Evolutionary conservation across 2,888 invertebrate species (phyloP).

Genomic region (Cheilosia urbana): DNA sequence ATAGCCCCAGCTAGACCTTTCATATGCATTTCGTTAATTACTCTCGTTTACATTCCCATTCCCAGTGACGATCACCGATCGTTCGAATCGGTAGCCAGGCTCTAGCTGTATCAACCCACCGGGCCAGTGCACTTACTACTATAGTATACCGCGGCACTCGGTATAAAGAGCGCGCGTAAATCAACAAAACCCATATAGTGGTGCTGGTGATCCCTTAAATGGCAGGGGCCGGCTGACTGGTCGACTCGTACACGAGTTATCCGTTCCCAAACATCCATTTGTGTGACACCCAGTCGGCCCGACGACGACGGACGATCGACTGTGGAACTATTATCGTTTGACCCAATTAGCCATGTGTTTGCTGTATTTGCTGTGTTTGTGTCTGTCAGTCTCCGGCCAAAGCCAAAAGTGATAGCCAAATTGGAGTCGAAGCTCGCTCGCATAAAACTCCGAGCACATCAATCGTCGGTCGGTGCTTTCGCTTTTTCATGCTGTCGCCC

Average conservation of each 20-base stretch:
- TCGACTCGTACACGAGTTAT: constrained; percentile 60
- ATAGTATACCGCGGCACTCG: constrained; percentile 4
- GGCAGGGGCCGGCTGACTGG: constrained; percentile 36
- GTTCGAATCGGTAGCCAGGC: constrained; percentile 26
- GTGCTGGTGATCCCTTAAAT: constrained; percentile 56
- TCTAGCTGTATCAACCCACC: too few relatives aligned
- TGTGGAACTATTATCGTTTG: constrained; percentile 59
- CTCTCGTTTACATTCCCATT: constrained; percentile 58
- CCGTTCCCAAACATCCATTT: constrained; percentile 55
- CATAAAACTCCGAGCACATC: constrained; percentile 34
- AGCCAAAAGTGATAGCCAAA: constrained; percentile 55
- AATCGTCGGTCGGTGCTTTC: constrained; percentile 49
- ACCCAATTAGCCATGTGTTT: constrained; percentile 68
- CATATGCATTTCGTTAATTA: constrained; percentile 64
- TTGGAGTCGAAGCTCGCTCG: constrained; percentile 44
- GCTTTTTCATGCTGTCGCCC: constrained; percentile 58
- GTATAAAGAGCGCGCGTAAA: constrained; percentile 45
- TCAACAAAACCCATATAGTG: constrained; percentile 26
- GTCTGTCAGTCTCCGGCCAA: constrained; percentile 39
- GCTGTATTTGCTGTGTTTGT: constrained; percentile 24
- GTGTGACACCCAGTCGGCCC: constrained; percentile 42
- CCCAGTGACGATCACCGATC: constrained; percentile 27
- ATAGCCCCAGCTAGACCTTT: constrained; percentile 28
- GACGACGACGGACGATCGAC: not conserved
- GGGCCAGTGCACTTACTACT: too few relatives aligned